Conservation (phyloP, 2,888 invertebrate genomes). For the Tinea pellionella region DNA sequence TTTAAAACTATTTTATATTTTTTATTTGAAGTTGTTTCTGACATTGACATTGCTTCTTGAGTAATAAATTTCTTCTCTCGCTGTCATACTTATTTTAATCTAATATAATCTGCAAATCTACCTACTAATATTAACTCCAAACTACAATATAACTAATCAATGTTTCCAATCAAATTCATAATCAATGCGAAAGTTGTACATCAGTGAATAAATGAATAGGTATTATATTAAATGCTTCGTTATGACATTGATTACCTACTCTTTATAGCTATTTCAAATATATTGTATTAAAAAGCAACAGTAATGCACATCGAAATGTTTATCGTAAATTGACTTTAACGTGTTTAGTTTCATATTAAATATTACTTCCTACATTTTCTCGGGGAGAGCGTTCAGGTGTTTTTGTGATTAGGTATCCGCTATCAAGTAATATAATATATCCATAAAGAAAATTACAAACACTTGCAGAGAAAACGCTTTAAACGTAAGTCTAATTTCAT, state of each 20-base stretch:
- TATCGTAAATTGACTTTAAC: background rate
- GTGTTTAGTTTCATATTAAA: conserved; percentile 1
- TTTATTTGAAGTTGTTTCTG: no score
- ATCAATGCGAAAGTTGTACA: background rate
- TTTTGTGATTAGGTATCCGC: conserved; percentile 30
- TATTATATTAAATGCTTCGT: background rate
- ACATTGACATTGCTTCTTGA: no score
- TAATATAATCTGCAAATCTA: no score
- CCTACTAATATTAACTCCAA: no score
- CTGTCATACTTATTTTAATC: no score
- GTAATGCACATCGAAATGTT: conserved; percentile 4
- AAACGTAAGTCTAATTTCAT: background rate
- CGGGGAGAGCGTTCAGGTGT: background rate
- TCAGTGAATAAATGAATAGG: background rate
- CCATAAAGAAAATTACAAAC: conserved; percentile 38
- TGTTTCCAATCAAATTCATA: conserved; percentile 6
- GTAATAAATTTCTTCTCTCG: no score
- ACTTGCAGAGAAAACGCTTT: conserved; percentile 19
- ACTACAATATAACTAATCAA: conserved; percentile 19
- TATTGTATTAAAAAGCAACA: background rate
- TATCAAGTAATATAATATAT: conserved; percentile 34
- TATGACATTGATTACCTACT: background rate
- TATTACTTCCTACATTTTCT: conserved; percentile 8
- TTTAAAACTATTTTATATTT: no score
- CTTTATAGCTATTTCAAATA: conserved; percentile 2